A percentile compares a stretch with the other conserved stretches of the same genome.
phyloP scores from a whole-genome alignment of 2,888 invertebrate genomes.

The Eugnorisma glareosa region DNA sequence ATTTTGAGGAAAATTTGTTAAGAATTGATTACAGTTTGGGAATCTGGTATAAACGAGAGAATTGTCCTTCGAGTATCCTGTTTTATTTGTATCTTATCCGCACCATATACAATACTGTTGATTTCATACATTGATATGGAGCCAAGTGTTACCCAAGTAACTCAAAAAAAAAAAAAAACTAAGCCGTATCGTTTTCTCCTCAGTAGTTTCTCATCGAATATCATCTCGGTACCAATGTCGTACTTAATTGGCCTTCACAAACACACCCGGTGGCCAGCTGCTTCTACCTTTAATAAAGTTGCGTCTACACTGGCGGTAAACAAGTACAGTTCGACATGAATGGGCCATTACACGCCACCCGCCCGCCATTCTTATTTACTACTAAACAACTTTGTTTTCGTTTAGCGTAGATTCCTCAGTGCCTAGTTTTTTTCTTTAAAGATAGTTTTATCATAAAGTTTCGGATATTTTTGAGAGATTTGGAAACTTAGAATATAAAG shows the following conservation, averaged over 20 bases:
- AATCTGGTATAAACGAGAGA: neutral
- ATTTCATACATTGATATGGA: neutral
- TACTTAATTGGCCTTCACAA: constrained; percentile 49
- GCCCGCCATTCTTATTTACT: constrained; percentile 81
- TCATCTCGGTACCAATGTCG: neutral
- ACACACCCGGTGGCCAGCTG: constrained; percentile 66
- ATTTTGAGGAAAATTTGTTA: constrained; percentile 12
- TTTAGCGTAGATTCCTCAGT: constrained; percentile 69
- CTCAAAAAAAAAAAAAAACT: too few relatives aligned
- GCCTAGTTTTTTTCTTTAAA: constrained; percentile 7
- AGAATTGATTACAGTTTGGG: neutral
- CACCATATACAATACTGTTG: neutral
- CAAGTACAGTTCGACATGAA: constrained; percentile 76
- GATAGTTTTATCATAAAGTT: constrained; percentile 6
- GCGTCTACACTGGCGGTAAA: constrained; percentile 65
- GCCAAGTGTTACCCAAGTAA: neutral
- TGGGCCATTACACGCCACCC: constrained; percentile 82
- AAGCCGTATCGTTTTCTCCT: neutral
- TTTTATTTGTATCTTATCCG: neutral
- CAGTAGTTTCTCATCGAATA: neutral
- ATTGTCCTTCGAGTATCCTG: neutral
- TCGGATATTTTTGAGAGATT: neutral
- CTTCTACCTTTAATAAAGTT: constrained; percentile 73
- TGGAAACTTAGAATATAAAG: neutral
- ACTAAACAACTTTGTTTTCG: constrained; percentile 74